Evolutionary conservation across 2,888 invertebrate species (phyloP), one percentile per base, ranked within the genome.

Genomic region (Spialia ferax): DNA sequence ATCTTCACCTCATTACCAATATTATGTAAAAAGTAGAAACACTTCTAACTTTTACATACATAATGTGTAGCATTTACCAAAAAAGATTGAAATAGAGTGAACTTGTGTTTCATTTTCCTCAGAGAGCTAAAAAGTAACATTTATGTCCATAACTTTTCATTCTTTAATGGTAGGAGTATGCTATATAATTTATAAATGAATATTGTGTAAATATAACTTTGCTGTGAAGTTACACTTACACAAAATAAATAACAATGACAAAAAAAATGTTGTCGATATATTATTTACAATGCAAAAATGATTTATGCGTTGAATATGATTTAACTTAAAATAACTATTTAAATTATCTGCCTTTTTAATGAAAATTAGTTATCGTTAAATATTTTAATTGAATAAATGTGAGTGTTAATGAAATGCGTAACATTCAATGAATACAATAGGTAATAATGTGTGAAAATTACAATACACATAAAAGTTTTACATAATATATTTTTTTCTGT

Each of bases 51-150:
- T 13, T 38, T 38, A 13, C 1, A n/a, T 38, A 20, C 8, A 23
- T 5, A 8, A 11, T 35, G 15, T 20, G 26, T 35, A 56, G 13
- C 20, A 35, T 13, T 1, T 56, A 22, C 35, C 32, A 35, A 20
- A 56, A 56, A 56, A 11, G 32, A 20, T 35, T 20, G 22, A n/a
- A 38, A 57, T 57, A 11, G 13, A 50, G 23, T 38, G n/a, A 32
- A 48, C 6, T 8, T 8, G 10, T 20, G 20, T 18, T 20, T 48
- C 48, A 15, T 48, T 2, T 18, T 20, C 18, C 10, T 1, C 3
- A 1, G 10, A 48, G 20, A 20, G 18, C n/a, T n/a, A 1, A 23
- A 52, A 20, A 20, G 6, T 11, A 2, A 48, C 3, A 13, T 0
- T 23, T 5, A 8, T 18, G 20, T 48, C 20, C 48, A 20, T n/a